Conservation (phyloP, 1,140 invertebrate species). For the Drosophila paulistorum region DNA sequence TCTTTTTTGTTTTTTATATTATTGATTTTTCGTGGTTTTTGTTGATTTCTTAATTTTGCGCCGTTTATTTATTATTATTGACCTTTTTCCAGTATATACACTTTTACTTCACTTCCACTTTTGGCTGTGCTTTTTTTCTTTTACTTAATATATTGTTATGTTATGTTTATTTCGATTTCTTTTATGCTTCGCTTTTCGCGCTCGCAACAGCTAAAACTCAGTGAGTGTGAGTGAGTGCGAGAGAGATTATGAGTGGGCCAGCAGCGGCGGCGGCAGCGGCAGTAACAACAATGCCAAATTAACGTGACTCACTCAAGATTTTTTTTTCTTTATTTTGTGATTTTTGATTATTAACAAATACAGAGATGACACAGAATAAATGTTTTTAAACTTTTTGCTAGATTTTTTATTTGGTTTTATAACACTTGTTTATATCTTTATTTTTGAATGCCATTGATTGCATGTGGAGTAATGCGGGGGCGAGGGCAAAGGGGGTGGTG, state of each 20-base stretch:
- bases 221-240: slow-evolving; percentile 11
- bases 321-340: not conserved
- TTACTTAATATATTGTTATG: slow-evolving; percentile 68
- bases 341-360: slow-evolving; percentile 14
- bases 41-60: slow-evolving; percentile 17
- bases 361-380: slow-evolving; percentile 33
- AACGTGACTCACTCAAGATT: slow-evolving; percentile 49
- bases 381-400: slow-evolving; percentile 27
- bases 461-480: slow-evolving; percentile 30
- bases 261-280: slow-evolving; percentile 13
- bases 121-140: slow-evolving; percentile 24
- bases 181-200: slow-evolving; percentile 14
- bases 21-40: slow-evolving; percentile 69
- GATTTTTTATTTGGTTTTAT: not conserved
- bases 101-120: slow-evolving; percentile 37
- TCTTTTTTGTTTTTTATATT: slow-evolving; percentile 13
- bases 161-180: slow-evolving; percentile 26
- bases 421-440: slow-evolving; percentile 31
- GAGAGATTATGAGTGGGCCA: slow-evolving; percentile 4
- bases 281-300: slow-evolving; percentile 47
- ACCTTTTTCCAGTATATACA: slow-evolving; percentile 15
- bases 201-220: slow-evolving; percentile 9
- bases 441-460: slow-evolving; percentile 31
- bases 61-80: slow-evolving; percentile 7
- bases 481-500: not conserved